Conservation (phyloP, 2,113 vertebrate species). For the Prochilodus magdalenae region DNA sequence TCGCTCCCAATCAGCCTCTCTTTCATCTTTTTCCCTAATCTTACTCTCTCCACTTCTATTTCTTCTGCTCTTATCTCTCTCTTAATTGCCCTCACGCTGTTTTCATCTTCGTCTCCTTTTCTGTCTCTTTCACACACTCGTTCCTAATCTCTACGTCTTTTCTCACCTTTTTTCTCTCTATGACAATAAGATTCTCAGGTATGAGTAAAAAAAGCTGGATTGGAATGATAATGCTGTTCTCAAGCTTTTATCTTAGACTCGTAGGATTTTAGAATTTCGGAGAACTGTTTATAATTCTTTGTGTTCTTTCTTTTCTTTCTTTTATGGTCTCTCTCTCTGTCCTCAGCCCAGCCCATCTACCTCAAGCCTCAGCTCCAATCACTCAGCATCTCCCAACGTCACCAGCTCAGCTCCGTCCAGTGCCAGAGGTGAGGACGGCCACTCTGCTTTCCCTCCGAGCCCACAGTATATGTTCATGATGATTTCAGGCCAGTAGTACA, state of each 20-base stretch:
- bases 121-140: constrained; percentile 24
- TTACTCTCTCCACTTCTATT: constrained; percentile 11
- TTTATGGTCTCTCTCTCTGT: background rate
- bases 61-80: constrained; percentile 49
- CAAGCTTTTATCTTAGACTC: constrained; percentile 14
- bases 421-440: constrained; percentile 87
- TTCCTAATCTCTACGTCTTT: constrained; percentile 31
- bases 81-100: constrained; percentile 25
- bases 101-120: constrained; percentile 37
- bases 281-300: background rate
- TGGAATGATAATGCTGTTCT: constrained; percentile 21
- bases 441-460: background rate
- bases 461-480: background rate
- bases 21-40: constrained; percentile 40
- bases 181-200: constrained; percentile 28
- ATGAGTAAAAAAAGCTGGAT: constrained; percentile 24
- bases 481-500: background rate
- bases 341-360: constrained; percentile 96
- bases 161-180: constrained; percentile 2
- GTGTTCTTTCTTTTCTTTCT: background rate
- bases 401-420: constrained; percentile 97
- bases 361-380: constrained; percentile 98
- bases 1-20: constrained; percentile 10
- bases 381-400: constrained; percentile 97
- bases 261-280: background rate